Percentiles rank a stretch among this genome's conserved stretches.
Conservation (phyloP, 2,888 invertebrate species). For the Chironomus tentans region DNA sequence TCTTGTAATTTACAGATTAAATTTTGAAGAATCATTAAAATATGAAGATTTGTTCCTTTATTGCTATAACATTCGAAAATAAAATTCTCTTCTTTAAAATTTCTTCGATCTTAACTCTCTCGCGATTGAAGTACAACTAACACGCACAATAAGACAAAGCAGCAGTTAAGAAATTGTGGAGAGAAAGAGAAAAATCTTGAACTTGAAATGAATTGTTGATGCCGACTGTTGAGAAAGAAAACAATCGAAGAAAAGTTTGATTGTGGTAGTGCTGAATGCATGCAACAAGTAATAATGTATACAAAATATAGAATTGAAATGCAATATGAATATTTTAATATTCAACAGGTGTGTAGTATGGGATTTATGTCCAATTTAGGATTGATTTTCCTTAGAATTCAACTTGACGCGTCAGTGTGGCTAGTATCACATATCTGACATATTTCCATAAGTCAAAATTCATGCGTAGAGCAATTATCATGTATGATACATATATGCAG, state of each 20-base stretch:
- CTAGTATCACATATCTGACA: no score
- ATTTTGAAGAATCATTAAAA: background rate
- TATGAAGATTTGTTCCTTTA: background rate
- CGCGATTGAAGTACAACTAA: conserved; percentile 11
- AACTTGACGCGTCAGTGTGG: no score
- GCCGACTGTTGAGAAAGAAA: no score
- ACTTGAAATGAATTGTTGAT: background rate
- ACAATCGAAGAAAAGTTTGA: background rate
- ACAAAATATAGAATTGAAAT: background rate
- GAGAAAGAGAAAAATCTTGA: conserved; percentile 2
- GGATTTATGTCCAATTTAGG: no score
- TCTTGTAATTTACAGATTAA: background rate
- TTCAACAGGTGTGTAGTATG: conserved; percentile 1
- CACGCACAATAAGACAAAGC: background rate
- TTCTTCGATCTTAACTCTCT: conserved; percentile 1
- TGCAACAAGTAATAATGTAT: background rate
- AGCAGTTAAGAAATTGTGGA: background rate
- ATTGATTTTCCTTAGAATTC: no score
- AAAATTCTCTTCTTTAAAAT: background rate
- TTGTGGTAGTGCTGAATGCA: background rate
- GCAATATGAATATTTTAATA: background rate
- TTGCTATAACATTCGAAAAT: background rate
- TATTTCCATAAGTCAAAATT: no score
- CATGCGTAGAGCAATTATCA: no score
- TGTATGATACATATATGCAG: background rate